phyloP scores from a whole-genome alignment of 1,140 invertebrate species.

The Melitaea cinxia region DNA sequence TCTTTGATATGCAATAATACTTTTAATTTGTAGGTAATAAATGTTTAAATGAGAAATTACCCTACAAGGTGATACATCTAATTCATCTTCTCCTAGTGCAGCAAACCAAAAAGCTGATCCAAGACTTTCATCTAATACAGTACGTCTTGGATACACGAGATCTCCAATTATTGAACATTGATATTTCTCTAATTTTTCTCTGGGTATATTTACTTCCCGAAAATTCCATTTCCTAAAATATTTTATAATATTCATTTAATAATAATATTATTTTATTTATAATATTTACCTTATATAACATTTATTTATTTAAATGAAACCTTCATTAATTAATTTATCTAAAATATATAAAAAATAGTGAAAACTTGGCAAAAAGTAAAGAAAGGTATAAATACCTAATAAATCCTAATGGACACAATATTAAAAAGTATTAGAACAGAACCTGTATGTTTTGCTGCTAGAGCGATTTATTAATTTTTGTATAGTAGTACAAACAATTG shows the following conservation, averaged over 20 bases:
- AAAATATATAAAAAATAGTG: no score
- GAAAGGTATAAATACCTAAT: no score
- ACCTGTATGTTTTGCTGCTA: no score
- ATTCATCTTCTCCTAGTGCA: slow-evolving; percentile 85
- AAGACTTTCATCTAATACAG: slow-evolving; percentile 97
- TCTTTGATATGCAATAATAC: neutral
- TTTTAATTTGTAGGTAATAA: neutral
- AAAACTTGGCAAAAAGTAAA: no score
- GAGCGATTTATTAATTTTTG: no score
- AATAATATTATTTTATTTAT: no score
- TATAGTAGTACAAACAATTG: no score
- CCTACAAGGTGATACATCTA: slow-evolving; percentile 85
- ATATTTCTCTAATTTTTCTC: slow-evolving; percentile 85
- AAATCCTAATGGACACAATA: no score
- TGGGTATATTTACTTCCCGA: slow-evolving; percentile 87
- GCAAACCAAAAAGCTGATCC: slow-evolving; percentile 98
- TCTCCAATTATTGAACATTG: slow-evolving; percentile 84
- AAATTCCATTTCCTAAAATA: slow-evolving; percentile 81
- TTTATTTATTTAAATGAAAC: no score
- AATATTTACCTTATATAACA: no score
- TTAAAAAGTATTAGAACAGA: no score
- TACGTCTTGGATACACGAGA: slow-evolving; percentile 91
- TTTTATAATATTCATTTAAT: neutral
- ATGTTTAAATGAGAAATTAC: slow-evolving; percentile 69
- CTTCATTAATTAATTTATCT: no score